Conservation (phyloP, 2,888 invertebrate genomes). For the Drosophila nr. perissopoda region DNA sequence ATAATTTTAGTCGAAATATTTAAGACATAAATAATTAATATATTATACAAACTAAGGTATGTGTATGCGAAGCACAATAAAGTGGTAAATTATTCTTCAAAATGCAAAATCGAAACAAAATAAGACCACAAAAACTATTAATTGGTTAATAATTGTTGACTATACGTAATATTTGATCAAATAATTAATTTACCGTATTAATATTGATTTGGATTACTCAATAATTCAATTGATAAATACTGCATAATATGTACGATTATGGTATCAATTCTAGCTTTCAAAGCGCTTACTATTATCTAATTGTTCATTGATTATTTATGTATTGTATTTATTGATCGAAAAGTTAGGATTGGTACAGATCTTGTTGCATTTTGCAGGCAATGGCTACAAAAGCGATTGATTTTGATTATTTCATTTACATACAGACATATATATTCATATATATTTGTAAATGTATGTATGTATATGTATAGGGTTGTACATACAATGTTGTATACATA, state of each 20-base stretch:
- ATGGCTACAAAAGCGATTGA: conserved; percentile 10
- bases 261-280: conserved; percentile 17
- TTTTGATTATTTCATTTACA: conserved; percentile 18
- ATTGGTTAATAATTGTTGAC: conserved; percentile 7
- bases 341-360: conserved; percentile 38
- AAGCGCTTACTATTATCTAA: conserved; percentile 53
- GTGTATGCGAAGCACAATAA: conserved; percentile 12
- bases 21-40: conserved; percentile 28
- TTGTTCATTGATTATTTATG: conserved; percentile 32
- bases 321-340: conserved; percentile 24
- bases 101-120: not conserved
- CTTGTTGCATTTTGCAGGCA: conserved; percentile 13
- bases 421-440: conserved; percentile 17
- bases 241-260: conserved; percentile 6
- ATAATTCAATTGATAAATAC: conserved; percentile 12
- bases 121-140: conserved; percentile 4
- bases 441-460: conserved; percentile 12
- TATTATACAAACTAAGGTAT: conserved; percentile 47
- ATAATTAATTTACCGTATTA: conserved; percentile 7
- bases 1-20: conserved; percentile 34
- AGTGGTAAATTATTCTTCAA: not conserved
- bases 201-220: not conserved
- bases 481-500: conserved; percentile 6
- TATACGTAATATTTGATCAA: conserved; percentile 8
- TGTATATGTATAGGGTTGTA: conserved; percentile 9